Percentiles rank a stretch among this genome's conserved stretches.
These are phyloP conservation scores for Holcopasites calliopsidis DNA, from an alignment of 1,140 invertebrate genomes.

Conservation along the genomic window DNA sequence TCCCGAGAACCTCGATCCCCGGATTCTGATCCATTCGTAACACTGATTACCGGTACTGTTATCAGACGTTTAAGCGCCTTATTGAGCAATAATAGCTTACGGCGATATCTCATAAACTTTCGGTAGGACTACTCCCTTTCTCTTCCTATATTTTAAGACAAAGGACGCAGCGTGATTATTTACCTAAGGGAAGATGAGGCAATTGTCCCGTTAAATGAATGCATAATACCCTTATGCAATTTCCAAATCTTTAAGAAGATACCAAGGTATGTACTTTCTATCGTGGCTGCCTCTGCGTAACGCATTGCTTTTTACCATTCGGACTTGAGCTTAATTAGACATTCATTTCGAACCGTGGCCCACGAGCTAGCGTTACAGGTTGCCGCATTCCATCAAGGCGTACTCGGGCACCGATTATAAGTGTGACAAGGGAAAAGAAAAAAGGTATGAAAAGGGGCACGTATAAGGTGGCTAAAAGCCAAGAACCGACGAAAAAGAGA, in stretches of 20 bases:
- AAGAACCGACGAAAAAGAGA: not conserved
- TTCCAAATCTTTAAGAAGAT: no score
- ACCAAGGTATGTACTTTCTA: no score
- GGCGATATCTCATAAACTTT: not conserved
- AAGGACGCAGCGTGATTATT: no score
- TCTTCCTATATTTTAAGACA: not conserved
- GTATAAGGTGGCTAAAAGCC: not conserved
- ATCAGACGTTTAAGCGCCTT: conserved; percentile 7
- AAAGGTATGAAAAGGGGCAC: not conserved
- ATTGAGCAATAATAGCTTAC: conserved; percentile 5
- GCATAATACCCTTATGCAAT: no score
- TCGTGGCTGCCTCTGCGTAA: no score
- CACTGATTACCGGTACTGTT: conserved; percentile 25
- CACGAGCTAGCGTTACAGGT: conserved; percentile 11
- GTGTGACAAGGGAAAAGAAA: conserved; percentile 2
- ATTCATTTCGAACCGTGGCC: conserved; percentile 12
- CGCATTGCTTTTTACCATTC: conserved; percentile 1
- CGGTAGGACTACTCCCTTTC: not conserved
- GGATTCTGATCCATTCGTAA: not conserved
- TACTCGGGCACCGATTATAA: conserved; percentile 26
- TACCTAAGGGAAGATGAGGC: no score
- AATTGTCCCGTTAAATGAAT: no score
- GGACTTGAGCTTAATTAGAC: conserved; percentile 21
- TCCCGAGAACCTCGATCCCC: not conserved
- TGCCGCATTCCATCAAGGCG: not conserved